Percentiles rank a stretch among this genome's conserved stretches.
Conservation (phyloP, 2,888 invertebrate genomes). For the Lobophora halterata region DNA sequence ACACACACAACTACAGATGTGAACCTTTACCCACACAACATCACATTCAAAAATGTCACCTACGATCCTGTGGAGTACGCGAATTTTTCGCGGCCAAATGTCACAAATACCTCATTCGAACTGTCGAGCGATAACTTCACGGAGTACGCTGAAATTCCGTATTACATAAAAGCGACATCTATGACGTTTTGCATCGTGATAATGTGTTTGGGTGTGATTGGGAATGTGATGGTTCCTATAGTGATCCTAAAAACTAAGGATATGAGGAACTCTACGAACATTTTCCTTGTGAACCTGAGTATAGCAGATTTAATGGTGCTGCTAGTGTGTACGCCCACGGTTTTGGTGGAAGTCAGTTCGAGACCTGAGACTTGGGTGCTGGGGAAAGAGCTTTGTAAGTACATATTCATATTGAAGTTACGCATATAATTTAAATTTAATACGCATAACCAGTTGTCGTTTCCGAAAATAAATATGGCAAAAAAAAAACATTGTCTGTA, state of each 20-base stretch:
- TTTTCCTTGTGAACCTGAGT: constrained; percentile 95
- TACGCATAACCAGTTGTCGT: too few relatives aligned
- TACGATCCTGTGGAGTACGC: constrained; percentile 31
- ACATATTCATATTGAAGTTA: too few relatives aligned
- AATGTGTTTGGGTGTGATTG: constrained; percentile 93
- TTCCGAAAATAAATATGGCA: too few relatives aligned
- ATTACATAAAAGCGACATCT: constrained; percentile 92
- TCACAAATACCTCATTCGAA: constrained; percentile 37
- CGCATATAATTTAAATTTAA: too few relatives aligned
- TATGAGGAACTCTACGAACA: constrained; percentile 97
- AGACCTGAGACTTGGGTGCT: constrained; percentile 96
- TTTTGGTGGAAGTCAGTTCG: constrained; percentile 95
- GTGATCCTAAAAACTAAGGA: constrained; percentile 96
- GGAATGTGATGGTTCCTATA: constrained; percentile 96
- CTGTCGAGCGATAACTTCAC: constrained; percentile 55
- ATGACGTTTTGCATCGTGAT: constrained; percentile 94
- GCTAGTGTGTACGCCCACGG: constrained; percentile 95
- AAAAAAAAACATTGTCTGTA: too few relatives aligned
- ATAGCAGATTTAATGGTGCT: constrained; percentile 95
- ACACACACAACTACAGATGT: constrained; percentile 56
- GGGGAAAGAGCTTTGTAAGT: constrained; percentile 96
- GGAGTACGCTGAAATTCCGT: constrained; percentile 84
- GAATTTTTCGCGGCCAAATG: constrained; percentile 28
- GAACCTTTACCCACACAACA: constrained; percentile 43
- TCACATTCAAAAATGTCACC: constrained; percentile 32